A percentile compares a stretch with the other conserved stretches of the same genome.
Conservation (phyloP, 2,797 vertebrate genomes). For the Pelodytes ibericus region DNA sequence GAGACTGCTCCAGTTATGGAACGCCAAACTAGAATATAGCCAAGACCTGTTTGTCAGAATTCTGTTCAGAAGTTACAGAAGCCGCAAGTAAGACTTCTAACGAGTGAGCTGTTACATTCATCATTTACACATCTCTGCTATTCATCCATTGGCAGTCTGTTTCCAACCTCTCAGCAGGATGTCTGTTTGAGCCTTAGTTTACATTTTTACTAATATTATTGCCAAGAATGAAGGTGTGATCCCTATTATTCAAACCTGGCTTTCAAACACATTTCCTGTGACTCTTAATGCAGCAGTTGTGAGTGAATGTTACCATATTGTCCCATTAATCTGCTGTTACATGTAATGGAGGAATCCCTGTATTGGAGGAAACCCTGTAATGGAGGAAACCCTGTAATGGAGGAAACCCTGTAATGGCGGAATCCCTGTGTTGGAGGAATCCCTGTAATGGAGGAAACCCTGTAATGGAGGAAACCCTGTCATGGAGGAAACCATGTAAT, state of each 20-base stretch:
- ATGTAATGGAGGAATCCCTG: too few species aligned
- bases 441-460: too few species aligned
- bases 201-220: conserved; percentile 22
- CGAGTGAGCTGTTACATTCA: neutral
- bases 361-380: too few species aligned
- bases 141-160: conserved; percentile 10
- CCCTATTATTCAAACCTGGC: conserved; percentile 27
- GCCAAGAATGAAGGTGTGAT: conserved; percentile 40
- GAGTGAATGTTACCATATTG: too few species aligned
- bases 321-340: too few species aligned
- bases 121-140: conserved; percentile 10
- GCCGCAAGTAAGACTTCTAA: neutral
- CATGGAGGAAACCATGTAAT: too few species aligned
- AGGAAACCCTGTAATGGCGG: too few species aligned
- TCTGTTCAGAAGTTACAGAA: neutral
- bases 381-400: too few species aligned
- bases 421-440: too few species aligned
- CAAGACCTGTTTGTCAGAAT: neutral
- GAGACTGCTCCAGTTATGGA: too few species aligned
- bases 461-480: too few species aligned
- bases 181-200: neutral
- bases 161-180: conserved; percentile 13
- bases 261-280: conserved; percentile 26
- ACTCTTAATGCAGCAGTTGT: neutral
- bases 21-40: too few species aligned